Base-by-base conservation (phyloP, 2,888 invertebrate genomes). In the Meandrusa payeni region DNA sequence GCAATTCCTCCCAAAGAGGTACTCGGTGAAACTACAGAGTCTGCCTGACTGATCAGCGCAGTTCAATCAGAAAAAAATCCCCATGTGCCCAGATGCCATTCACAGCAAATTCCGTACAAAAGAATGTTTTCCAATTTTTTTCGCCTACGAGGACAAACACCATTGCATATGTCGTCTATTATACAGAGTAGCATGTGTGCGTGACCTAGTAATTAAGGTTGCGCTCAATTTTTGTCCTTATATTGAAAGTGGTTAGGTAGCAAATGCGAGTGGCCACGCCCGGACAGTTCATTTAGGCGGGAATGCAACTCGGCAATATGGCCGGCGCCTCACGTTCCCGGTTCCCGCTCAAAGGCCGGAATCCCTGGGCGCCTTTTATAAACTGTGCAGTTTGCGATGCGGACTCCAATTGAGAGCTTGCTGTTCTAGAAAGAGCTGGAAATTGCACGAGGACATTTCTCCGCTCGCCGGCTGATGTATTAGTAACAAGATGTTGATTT, bases 391-490 rank as follows among this genome's bases (percentile, higher is more conserved):
- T 34, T 41, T 34, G 33, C 41, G 34, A 34, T 22, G 33, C 15
- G 12, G 5, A 28, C 22, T 32, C 19, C 19, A 40, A 19, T 40
- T 17, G 34, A 28, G 34, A 34, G 22, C 11, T 28, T 2, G 34
- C 28, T 22, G 28, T 27, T 34, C 27, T 34, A n/a, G 28, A 7
- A 28, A 28, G 28, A 12, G 17, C 28, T 41, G 41, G 23, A 41
- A 41, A 34, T 41, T 41, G 23, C 34, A 41, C 34, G 41, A 34
- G 94, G 94, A 11, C 17, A 22, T 41, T 33, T 33, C 34, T 5
- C 10, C 22, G 5, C n/a, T 41, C 28, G 9, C 7, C 20, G 4
- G 23, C 31, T 13, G 33, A 6, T 22, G 13, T 24, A 40, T 40
- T 10, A 12, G n/a, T 31, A 32, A 19, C 12, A 5, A 19, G 24